These are phyloP conservation scores for Merodon equestris DNA, from an alignment of 2,888 invertebrate species.

Conservation along the genomic window DNA sequence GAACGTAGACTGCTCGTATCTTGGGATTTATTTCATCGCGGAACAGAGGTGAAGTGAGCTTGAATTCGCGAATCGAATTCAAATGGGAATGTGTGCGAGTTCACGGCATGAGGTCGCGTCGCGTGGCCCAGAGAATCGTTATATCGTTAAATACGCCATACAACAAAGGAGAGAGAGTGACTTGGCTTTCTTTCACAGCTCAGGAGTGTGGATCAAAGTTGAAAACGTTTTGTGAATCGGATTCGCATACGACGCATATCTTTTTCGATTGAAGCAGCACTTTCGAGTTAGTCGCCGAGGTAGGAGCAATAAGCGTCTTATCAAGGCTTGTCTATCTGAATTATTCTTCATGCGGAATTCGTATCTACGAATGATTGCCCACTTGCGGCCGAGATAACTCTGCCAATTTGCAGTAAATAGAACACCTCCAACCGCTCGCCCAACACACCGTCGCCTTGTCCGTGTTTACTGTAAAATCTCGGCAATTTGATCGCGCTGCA, in stretches of 20 bases:
- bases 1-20: constrained; percentile 27
- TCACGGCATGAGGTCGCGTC: constrained; percentile 65
- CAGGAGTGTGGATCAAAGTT: constrained; percentile 65
- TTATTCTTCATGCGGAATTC: constrained; percentile 39
- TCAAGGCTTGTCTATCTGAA: constrained; percentile 31
- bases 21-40: constrained; percentile 51
- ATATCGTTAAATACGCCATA: constrained; percentile 12
- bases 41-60: constrained; percentile 14
- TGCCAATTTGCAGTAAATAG: too few species aligned
- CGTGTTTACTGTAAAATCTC: constrained; percentile 62
- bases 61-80: constrained; percentile 4
- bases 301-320: constrained; percentile 41
- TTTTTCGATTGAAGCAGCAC: constrained; percentile 23
- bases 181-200: constrained; percentile 47
- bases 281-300: constrained; percentile 37
- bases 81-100: constrained; percentile 40
- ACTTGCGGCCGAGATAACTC: too few species aligned
- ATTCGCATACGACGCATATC: constrained; percentile 30
- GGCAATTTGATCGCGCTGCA: constrained; percentile 39
- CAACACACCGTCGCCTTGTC: constrained; percentile 45
- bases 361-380: constrained; percentile 38
- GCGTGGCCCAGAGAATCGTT: constrained; percentile 47
- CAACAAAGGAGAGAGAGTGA: constrained; percentile 60
- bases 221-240: constrained; percentile 68
- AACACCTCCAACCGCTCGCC: too few species aligned